Evolutionary conservation across 2,888 invertebrate species (phyloP), one percentile per base, ranked within the genome.

Genomic region (Drosophila parthenogenetica): DNA sequence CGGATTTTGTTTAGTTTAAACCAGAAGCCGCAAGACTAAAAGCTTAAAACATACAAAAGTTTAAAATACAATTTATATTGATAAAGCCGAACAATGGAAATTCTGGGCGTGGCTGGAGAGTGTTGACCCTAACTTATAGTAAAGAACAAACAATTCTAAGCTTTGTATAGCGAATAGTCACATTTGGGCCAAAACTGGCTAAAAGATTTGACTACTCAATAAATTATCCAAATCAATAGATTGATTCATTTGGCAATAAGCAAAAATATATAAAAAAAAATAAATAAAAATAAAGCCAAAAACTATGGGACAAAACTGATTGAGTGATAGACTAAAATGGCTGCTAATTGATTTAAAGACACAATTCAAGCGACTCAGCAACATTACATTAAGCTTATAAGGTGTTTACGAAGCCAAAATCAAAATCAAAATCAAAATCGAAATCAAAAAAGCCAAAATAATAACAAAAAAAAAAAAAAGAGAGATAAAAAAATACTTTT

Each of bases 371-470:
- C 72, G 66, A 59, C 59, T 57, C 40, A 50, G 57, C 63, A 57
- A 64, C 66, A 76, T 81, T 85, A 81, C 82, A 83, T 83, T 85
- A 85, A 74, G 83, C 88, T 87, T 83, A 83, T 87, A 83, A 87
- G 88, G 83, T 87, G 83, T 82, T 87, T 84, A 84, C 75, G 53
- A 67, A 69, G 66, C 69, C 51, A 5, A 8, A 19, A 49, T 22
- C 22, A 40, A 63, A 35, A 39, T 14, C 29, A 37, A 10, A 58
- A 32, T 32, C 22, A 40, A 63, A 35, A 39, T 14, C 29, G 29
- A 10, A 58, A 32, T 32, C 53, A 37, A 49, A 43, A 37, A 22
- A 49, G 32, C 51, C 37, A 39, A 45, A 43, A 40, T 35, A 35
- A 35, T 35, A 35, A 11, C 17, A 22, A 22, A 22, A 7, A 7